Base-by-base conservation (phyloP, 2,888 invertebrate species). In the Zhengitettix transpicula region DNA sequence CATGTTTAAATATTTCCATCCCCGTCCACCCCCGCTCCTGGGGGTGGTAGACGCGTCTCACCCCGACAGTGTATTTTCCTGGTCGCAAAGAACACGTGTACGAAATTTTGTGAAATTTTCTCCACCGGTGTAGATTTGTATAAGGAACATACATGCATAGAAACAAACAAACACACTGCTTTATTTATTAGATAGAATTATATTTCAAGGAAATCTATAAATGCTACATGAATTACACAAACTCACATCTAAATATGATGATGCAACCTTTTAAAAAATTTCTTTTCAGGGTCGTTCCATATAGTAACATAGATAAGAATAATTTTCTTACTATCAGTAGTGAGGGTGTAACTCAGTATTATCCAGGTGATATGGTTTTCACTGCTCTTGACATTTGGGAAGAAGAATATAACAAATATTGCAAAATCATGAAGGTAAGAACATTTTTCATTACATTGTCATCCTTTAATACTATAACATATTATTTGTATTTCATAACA, bases 251-350 rank as follows among this genome's bases (percentile, higher is more conserved):
- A n/a, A n/a, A n/a, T n/a, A n/a, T n/a, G n/a, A n/a, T 41, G 9
- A 42, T 42, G 42, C 10, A 28, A 16, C 42, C 5, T 11, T n/a
- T 57, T 55, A 5, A 2, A 28, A 28, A 28, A 2, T 28, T 40
- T 59, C 57, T 57, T 71, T 60, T 52, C 70, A 89, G 90, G 66
- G 82, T 89, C 47, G 87, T 88, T 1, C 79, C 81, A 0, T 91
- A 85, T 68, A 79, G 81, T 51, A 76, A 84, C 57, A 76, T 89
- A 28, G 81, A 85, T 66, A 81, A 79, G 68, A 78, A 74, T 15
- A 85, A 88, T 68, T 89, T 83, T 70, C 82, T 87, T 67, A 93
- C 92, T 0, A 85, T 94, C 65, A 89, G 92, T 65, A 75, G 81
- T 5, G 81, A 84, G 68, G 94, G 93, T 1, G 88, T 92, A 0